Percentiles rank a stretch among this genome's conserved stretches.
Conservation (phyloP, 1,140 invertebrate species). For the Vanessa tameamea region DNA sequence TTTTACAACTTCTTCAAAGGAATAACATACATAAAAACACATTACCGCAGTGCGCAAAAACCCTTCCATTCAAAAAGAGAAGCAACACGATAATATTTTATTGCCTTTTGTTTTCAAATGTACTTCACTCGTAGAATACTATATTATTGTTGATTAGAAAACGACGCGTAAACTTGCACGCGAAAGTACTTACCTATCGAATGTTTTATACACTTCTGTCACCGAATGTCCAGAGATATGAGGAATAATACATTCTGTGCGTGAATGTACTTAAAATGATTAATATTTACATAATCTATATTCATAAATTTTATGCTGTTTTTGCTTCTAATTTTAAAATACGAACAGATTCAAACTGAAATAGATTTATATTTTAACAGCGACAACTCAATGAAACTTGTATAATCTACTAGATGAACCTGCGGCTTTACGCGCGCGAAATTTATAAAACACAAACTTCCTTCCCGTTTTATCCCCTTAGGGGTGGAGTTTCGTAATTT, state of each 20-base stretch:
- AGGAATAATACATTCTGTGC: neutral
- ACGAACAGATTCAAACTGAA: no score
- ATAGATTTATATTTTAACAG: no score
- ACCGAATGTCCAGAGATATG: neutral
- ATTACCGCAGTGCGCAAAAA: neutral
- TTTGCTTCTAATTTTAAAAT: no score
- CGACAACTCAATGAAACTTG: no score
- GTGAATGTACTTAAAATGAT: slow-evolving; percentile 1
- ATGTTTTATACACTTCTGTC: neutral
- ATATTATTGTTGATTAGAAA: neutral
- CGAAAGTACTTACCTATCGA: neutral
- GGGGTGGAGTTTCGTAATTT: no score
- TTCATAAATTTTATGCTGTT: no score
- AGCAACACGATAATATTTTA: slow-evolving; percentile 10
- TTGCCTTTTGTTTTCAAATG: slow-evolving; percentile 6
- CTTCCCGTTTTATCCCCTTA: no score
- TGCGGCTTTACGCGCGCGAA: no score
- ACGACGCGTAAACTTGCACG: neutral
- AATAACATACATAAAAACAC: neutral
- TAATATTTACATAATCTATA: no score
- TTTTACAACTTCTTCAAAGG: neutral
- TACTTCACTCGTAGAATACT: neutral
- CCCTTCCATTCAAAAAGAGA: neutral
- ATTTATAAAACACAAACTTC: no score
- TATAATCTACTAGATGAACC: no score